Base-by-base conservation (phyloP, 2,888 invertebrate species). In the Pseudeuparius sepicola region DNA sequence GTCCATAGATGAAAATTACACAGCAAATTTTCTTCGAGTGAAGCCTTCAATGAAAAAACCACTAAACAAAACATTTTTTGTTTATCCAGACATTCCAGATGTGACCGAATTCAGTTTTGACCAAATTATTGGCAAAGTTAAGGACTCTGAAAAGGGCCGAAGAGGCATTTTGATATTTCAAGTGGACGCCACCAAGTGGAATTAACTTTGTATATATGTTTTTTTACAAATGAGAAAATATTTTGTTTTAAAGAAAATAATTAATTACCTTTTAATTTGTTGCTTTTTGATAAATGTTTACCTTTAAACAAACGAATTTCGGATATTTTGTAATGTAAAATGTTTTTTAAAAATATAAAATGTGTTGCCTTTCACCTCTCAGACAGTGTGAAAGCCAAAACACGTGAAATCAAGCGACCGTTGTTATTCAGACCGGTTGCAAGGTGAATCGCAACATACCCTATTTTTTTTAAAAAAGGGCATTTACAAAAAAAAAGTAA, bases 1-100 rank as follows among this genome's bases (percentile, higher is more conserved):
- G 31, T 36, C 36, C 16, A 36, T 31, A 16, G 31, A 36, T 31
- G 18, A 31, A 36, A 31, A 36, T 36, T 36, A 36, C 26, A 36
- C 31, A 2, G 36, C 31, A 31, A 31, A 31, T 36, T 36, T 31
- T 36, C 36, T 36, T 31, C 36, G 31, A 17, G 26, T 34, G 34
- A 34, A 26, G 25, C 27, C 34, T 34, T 34, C 33, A 16, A 30
- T 31, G 31, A 36, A 36, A 36, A 31, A 14, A 36, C 30, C 4
- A 5, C 23, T 16, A n/a, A 30, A 31, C 13, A 36, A 30, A 31
- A 36, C 24, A 30, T 31, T 24, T 30, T 36, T 31, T 31, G 36
- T 36, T 31, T 36, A 31, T 31, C 23, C 31, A 30, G 36, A 31
- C 4, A 36, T 36, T 25, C 31, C 31, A 18, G 36, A 36, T 36